phyloP scores from a whole-genome alignment of 2,797 vertebrate genomes.

The Siniperca undulata region DNA sequence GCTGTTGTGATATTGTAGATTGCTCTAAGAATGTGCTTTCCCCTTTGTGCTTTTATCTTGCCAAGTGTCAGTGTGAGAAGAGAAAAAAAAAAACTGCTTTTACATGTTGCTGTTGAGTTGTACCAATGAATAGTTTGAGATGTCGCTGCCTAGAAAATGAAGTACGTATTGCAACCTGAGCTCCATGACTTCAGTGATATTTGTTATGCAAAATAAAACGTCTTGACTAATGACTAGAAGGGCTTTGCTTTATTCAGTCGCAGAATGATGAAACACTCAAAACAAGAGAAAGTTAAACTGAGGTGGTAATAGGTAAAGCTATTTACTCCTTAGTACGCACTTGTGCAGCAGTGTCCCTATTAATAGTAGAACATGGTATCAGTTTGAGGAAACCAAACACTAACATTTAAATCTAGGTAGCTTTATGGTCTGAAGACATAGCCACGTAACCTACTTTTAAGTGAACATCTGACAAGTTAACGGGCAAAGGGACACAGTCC shows the following conservation, averaged over 20 bases:
- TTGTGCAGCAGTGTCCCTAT: background rate
- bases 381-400: background rate
- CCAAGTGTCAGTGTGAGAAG: slow-evolving; percentile 69
- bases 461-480: background rate
- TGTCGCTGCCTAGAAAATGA: slow-evolving; percentile 83
- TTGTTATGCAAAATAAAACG: slow-evolving; percentile 89
- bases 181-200: slow-evolving; percentile 81
- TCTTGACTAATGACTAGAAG: slow-evolving; percentile 74
- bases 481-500: background rate
- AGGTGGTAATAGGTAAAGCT: background rate
- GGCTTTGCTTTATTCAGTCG: slow-evolving; percentile 36
- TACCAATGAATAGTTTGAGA: slow-evolving; percentile 74
- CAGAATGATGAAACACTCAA: background rate
- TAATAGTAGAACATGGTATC: background rate
- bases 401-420: background rate
- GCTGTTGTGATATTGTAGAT: slow-evolving; percentile 81
- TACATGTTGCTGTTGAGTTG: slow-evolving; percentile 73
- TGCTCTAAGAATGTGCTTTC: slow-evolving; percentile 83
- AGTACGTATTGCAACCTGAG: slow-evolving; percentile 81
- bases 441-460: background rate
- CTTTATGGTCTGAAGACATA: background rate
- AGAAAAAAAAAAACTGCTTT: slow-evolving; percentile 65
- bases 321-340: background rate
- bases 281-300: background rate
- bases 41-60: slow-evolving; percentile 67